These are phyloP conservation scores for Cliona cf. orientalis DNA, from an alignment of 37 sponge, comb jelly and placozoan genomes.

Conservation along the genomic window DNA sequence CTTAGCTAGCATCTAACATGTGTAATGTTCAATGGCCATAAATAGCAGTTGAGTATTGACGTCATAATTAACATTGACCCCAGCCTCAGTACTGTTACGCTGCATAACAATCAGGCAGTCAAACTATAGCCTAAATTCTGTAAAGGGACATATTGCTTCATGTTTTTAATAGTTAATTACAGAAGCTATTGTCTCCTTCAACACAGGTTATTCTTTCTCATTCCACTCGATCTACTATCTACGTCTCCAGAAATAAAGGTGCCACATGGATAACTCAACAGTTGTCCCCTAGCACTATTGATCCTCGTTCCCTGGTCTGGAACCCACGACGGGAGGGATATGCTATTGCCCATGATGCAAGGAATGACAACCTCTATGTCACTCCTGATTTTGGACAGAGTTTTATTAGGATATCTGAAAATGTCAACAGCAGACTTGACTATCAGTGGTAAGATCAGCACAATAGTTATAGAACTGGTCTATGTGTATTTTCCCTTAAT, in stretches of 20 bases:
- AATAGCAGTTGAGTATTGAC: too few relatives aligned
- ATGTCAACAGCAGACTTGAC: conserved; percentile 1
- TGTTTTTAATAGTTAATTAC: neutral
- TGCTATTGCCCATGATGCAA: conserved; percentile 35
- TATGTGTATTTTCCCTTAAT: too few relatives aligned
- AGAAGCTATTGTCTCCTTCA: neutral
- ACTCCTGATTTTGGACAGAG: conserved; percentile 15
- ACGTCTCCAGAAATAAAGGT: conserved; percentile 63
- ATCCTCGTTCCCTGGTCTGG: conserved; percentile 37
- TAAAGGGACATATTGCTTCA: too few relatives aligned
- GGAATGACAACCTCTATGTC: conserved; percentile 13
- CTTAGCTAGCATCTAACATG: too few relatives aligned
- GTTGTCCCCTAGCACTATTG: conserved; percentile 34
- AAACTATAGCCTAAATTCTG: too few relatives aligned
- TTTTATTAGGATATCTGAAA: conserved; percentile 4
- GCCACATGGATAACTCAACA: neutral
- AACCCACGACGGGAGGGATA: conserved; percentile 29
- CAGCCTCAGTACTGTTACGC: too few relatives aligned
- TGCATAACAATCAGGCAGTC: too few relatives aligned
- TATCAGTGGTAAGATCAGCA: conserved; percentile 43
- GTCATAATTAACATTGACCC: too few relatives aligned
- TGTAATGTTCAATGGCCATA: too few relatives aligned
- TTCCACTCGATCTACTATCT: conserved; percentile 20
- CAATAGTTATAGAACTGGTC: too few relatives aligned
- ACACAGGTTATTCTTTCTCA: conserved; percentile 62